A percentile compares a stretch with the other conserved stretches of the same genome.
phyloP scores from a whole-genome alignment of 23 tunicate species.

The Diplosoma virens region DNA sequence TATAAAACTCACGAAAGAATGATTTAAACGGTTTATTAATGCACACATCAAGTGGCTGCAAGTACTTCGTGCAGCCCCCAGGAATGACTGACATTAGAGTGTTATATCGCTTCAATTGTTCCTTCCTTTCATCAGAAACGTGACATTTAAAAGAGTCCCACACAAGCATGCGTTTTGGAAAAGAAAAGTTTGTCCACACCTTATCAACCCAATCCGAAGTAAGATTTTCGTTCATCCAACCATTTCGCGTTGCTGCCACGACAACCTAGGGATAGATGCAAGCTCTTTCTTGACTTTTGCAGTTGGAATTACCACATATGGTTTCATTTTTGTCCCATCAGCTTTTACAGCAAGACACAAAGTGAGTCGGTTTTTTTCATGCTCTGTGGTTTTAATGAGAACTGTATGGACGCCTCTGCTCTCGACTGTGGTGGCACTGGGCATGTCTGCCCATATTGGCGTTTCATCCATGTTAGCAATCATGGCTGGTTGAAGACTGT shows the following conservation, averaged over 20 bases:
- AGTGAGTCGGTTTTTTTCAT: constrained; percentile 13
- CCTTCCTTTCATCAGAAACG: constrained; percentile 19
- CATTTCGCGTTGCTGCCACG: constrained; percentile 17
- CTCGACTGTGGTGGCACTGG: constrained; percentile 23
- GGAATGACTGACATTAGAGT: constrained; percentile 32
- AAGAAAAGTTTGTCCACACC: too few species aligned
- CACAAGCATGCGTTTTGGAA: constrained; percentile 36
- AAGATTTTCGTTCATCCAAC: constrained; percentile 1
- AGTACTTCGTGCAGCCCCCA: too few species aligned
- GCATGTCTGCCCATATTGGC: too few species aligned
- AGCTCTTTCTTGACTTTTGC: constrained; percentile 14
- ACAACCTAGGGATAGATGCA: constrained; percentile 29
- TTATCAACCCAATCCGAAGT: constrained; percentile 26
- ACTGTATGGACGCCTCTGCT: constrained; percentile 9
- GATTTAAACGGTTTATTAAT: too few species aligned
- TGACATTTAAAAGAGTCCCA: constrained; percentile 24
- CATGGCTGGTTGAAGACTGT: constrained; percentile 3
- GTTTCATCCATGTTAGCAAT: constrained; percentile 41
- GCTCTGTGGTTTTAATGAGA: constrained; percentile 15
- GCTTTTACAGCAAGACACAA: constrained; percentile 24
- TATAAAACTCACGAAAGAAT: too few species aligned
- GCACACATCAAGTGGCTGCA: too few species aligned
- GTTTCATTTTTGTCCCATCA: constrained; percentile 7
- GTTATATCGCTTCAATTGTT: constrained; percentile 35
- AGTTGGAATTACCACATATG: constrained; percentile 1